These are phyloP conservation scores for Maccullochella peelii DNA, from an alignment of 2,113 vertebrate species.

Conservation along the genomic window DNA sequence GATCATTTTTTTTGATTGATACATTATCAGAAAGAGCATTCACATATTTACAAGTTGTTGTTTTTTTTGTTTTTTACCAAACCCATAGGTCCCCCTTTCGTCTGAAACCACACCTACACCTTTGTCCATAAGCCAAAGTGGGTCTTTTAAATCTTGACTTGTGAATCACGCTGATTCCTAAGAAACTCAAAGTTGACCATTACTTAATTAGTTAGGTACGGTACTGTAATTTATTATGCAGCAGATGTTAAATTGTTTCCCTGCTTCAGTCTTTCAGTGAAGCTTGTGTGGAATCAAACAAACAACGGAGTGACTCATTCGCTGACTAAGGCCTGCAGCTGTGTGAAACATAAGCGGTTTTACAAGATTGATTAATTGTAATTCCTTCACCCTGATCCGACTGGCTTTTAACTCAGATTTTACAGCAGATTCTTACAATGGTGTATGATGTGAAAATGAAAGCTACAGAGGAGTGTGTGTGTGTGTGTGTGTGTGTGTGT, in stretches of 20 bases:
- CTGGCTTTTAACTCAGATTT: slow-evolving; percentile 53
- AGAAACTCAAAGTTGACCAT: slow-evolving; percentile 30
- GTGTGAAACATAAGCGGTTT: slow-evolving; percentile 53
- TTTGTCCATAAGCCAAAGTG: background rate
- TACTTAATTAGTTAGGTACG: slow-evolving; percentile 48
- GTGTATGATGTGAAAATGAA: slow-evolving; percentile 54
- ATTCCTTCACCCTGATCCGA: slow-evolving; percentile 57
- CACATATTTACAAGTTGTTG: too few species aligned
- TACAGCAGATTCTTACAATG: slow-evolving; percentile 31
- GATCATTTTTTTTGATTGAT: too few species aligned
- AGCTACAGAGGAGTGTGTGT: slow-evolving; percentile 20
- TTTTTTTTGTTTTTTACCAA: background rate
- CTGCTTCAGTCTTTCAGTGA: slow-evolving; percentile 26
- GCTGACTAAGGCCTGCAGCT: slow-evolving; percentile 53
- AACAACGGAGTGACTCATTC: slow-evolving; percentile 46
- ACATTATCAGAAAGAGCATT: too few species aligned
- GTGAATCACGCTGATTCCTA: background rate
- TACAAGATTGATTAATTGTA: slow-evolving; percentile 60
- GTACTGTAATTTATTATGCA: slow-evolving; percentile 38
- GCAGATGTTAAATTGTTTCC: slow-evolving; percentile 45
- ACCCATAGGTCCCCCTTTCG: background rate
- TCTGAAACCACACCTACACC: background rate
- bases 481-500: slow-evolving; percentile 20
- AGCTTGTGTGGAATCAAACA: slow-evolving; percentile 47
- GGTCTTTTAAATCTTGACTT: background rate